Conservation (phyloP, 2,888 invertebrate genomes). For the Machimus rusticus region DNA sequence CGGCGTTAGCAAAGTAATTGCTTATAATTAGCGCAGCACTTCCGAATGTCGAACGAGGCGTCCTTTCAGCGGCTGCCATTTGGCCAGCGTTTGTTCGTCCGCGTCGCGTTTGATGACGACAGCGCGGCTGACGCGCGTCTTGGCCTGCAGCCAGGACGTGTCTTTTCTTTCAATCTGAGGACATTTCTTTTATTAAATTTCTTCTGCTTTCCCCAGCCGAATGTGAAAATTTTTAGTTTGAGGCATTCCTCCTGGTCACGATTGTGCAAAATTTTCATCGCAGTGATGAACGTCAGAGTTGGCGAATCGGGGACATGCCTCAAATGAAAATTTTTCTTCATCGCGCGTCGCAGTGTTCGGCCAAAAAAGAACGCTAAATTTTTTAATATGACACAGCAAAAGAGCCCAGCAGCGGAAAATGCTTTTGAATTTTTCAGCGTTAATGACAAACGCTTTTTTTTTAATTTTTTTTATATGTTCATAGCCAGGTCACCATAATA, state of each 20-base stretch:
- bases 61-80: background rate
- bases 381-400: background rate
- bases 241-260: background rate
- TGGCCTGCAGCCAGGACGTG: background rate
- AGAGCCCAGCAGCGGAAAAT: background rate
- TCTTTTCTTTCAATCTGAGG: background rate
- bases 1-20: background rate
- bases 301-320: background rate
- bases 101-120: background rate
- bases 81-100: background rate
- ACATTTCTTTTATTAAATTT: background rate
- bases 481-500: background rate
- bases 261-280: background rate
- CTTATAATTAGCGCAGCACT: background rate
- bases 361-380: background rate
- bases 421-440: background rate
- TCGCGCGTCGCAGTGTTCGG: background rate
- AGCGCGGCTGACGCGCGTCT: background rate
- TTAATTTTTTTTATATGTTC: background rate
- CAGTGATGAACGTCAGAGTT: background rate
- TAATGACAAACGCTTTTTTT: background rate
- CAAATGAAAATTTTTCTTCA: background rate
- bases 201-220: background rate
- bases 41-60: background rate
- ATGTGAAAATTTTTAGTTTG: background rate